phyloP scores from a whole-genome alignment of 2,113 vertebrate genomes.

The Fukomys damarensis region DNA sequence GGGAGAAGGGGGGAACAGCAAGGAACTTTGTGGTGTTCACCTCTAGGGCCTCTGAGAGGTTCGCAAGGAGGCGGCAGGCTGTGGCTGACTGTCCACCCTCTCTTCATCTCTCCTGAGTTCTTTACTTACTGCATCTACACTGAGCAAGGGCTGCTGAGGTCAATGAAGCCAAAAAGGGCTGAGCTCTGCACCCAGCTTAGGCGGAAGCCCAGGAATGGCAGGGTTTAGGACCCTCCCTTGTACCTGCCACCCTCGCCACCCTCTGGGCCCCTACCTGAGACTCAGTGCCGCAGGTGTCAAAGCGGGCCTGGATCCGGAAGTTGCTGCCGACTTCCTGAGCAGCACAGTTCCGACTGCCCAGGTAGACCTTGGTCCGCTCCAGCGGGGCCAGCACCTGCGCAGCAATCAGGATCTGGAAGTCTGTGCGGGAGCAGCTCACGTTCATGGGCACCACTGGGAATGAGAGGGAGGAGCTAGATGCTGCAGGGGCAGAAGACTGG shows the following conservation, averaged over 20 bases:
- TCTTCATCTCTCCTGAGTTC: neutral
- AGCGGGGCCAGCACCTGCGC: conserved; percentile 90
- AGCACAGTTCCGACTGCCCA: conserved; percentile 92
- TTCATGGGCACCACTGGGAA: conserved; percentile 95
- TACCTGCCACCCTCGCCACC: neutral
- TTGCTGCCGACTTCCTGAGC: conserved; percentile 90
- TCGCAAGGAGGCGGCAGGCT: neutral
- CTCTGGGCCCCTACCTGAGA: conserved; percentile 89
- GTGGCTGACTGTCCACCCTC: neutral
- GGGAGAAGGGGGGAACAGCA: neutral
- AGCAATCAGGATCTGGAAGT: conserved; percentile 96
- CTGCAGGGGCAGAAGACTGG: neutral
- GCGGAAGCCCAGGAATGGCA: neutral
- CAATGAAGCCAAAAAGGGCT: neutral
- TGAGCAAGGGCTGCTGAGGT: neutral
- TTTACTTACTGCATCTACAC: neutral
- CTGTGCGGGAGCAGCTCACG: conserved; percentile 95
- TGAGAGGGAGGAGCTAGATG: neutral
- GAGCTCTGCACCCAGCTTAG: neutral
- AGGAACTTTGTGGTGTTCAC: neutral
- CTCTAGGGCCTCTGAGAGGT: neutral
- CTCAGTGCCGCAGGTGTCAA: conserved; percentile 94
- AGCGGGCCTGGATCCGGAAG: conserved; percentile 95
- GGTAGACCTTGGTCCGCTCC: conserved; percentile 92
- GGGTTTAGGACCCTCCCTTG: neutral